These are phyloP conservation scores for Falco novaeseelandiae DNA, from an alignment of 2,797 vertebrate species.

Conservation along the genomic window DNA sequence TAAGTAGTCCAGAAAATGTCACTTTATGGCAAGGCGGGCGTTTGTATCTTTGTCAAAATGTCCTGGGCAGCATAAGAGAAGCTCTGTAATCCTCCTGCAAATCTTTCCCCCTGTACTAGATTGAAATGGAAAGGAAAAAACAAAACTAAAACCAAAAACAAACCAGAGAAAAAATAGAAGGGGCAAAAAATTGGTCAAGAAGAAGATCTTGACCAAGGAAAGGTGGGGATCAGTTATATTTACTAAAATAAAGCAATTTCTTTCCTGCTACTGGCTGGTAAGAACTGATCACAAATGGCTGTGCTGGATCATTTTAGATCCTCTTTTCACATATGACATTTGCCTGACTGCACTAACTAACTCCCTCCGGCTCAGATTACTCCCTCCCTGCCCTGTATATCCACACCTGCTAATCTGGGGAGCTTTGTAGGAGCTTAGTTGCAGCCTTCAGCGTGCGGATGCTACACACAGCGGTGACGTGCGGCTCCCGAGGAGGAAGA, in stretches of 20 bases:
- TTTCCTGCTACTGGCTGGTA: neutral
- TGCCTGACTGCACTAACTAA: conserved; percentile 20
- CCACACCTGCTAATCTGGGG: conserved; percentile 48
- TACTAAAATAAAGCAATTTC: neutral
- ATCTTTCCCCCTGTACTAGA: neutral
- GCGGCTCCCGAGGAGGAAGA: neutral
- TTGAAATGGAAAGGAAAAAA: neutral
- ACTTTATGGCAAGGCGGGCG: neutral
- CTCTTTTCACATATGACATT: conserved; percentile 56
- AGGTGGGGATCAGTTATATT: neutral
- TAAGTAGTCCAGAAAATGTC: neutral
- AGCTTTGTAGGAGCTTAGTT: conserved; percentile 41
- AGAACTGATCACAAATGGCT: neutral
- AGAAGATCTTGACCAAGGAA: neutral
- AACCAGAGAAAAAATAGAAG: too few relatives aligned
- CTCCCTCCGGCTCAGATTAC: conserved; percentile 30
- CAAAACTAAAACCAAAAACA: too few relatives aligned
- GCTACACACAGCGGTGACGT: neutral
- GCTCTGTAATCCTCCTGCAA: neutral
- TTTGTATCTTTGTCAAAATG: neutral
- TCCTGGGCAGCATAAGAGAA: neutral
- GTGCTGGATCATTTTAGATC: neutral
- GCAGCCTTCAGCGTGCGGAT: neutral
- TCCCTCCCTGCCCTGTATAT: neutral
- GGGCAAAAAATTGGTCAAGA: neutral